Percentiles rank a stretch among this genome's conserved stretches.
Evolutionary conservation across 2,888 invertebrate genomes (phyloP).

Genomic region (Luperina testacea): DNA sequence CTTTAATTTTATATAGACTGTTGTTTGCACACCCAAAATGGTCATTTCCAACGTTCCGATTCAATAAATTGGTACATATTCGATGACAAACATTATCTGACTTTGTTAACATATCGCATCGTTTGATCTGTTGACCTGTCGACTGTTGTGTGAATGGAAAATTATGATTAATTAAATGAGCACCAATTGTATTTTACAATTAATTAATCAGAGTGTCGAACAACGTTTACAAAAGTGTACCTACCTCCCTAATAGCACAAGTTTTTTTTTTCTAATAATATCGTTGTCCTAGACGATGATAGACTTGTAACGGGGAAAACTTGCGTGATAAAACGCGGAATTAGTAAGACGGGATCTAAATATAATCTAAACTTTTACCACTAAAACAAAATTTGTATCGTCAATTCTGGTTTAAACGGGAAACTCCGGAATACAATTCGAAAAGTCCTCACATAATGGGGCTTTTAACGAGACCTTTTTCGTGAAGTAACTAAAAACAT

Average conservation of each 20-base stretch:
- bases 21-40: slow-evolving; percentile 75
- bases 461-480: slow-evolving; percentile 88
- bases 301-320: slow-evolving; percentile 39
- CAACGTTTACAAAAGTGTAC: not conserved
- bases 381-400: slow-evolving; percentile 76
- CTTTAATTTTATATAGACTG: slow-evolving; percentile 82
- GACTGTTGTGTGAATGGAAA: slow-evolving; percentile 40
- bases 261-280: slow-evolving; percentile 36
- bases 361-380: slow-evolving; percentile 79
- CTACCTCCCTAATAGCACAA: slow-evolving; percentile 7
- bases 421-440: slow-evolving; percentile 82
- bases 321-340: slow-evolving; percentile 56
- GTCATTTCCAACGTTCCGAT: slow-evolving; percentile 71
- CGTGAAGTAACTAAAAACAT: slow-evolving; percentile 87
- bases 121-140: slow-evolving; percentile 57
- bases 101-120: slow-evolving; percentile 59
- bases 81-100: slow-evolving; percentile 71
- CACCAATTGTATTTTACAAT: slow-evolving; percentile 27
- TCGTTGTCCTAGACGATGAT: slow-evolving; percentile 29
- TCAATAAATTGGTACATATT: slow-evolving; percentile 71
- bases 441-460: slow-evolving; percentile 88
- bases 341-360: slow-evolving; percentile 67
- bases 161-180: slow-evolving; percentile 51
- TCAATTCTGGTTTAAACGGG: slow-evolving; percentile 80
- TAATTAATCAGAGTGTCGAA: not conserved